phyloP scores from a whole-genome alignment of 2,113 vertebrate species.

The Eidolon helvum region DNA sequence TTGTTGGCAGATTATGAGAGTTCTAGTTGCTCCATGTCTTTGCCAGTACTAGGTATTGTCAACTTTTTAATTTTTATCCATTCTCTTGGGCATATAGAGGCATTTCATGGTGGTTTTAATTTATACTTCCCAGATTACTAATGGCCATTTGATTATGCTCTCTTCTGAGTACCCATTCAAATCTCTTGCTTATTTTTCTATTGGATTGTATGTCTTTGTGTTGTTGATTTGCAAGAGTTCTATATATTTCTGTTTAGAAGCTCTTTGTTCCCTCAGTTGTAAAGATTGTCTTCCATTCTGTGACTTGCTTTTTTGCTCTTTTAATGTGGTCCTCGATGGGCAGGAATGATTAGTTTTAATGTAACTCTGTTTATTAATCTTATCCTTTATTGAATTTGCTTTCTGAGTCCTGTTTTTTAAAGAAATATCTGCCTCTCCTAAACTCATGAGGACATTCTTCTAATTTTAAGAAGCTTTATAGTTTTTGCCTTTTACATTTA shows the following conservation, averaged over 20 bases:
- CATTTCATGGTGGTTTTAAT: constrained; percentile 33
- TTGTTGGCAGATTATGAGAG: not conserved
- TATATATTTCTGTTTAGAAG: not conserved
- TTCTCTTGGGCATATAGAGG: not conserved
- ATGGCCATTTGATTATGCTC: not conserved
- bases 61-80: constrained; percentile 21
- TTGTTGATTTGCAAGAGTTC: not conserved
- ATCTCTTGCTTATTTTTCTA: not conserved
- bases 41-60: not conserved
- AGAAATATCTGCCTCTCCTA: not conserved
- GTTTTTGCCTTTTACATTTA: constrained; percentile 24
- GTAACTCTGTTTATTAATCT: not conserved
- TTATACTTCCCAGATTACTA: not conserved
- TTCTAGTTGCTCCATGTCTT: constrained; percentile 15
- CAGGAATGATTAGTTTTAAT: constrained; percentile 2
- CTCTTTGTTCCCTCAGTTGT: constrained; percentile 18
- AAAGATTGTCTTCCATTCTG: constrained; percentile 3
- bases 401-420: not conserved
- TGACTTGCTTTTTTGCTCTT: not conserved
- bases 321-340: not conserved
- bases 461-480: not conserved
- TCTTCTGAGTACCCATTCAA: constrained; percentile 12
- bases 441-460: not conserved
- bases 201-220: not conserved
- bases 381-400: constrained; percentile 21